Evolutionary conservation across 1,140 invertebrate genomes (phyloP), one percentile per base, ranked within the genome.

Genomic region (Odontomachus brunneus): DNA sequence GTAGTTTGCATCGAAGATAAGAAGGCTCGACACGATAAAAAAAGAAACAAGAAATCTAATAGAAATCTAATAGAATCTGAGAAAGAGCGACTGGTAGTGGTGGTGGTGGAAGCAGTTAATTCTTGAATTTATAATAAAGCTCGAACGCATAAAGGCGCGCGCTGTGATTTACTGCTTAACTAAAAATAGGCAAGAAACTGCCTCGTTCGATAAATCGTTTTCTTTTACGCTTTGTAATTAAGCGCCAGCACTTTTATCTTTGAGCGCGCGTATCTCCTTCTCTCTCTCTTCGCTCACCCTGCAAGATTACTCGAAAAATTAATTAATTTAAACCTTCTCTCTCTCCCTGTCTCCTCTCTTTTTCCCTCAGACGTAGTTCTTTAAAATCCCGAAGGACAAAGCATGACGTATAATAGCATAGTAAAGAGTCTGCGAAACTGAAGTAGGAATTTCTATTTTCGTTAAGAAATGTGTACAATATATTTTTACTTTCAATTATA

Each of bases 1-100:
- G 65, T 57, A 71, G 65, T 71, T 69, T 63, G 78, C 62, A 67
- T 73, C 63, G 81, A 86, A 84, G 55, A 67, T 55, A 80, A 69
- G 38, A 44, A 69, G 44, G 51, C 65, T 57, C 75, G 65, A 57
- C 75, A 44, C 38, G 38, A 62, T 81, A 81, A 75, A 84, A 81
- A 62, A 63, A 29, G 44, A 29, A 29, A 62, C 11, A 26, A 24
- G 17, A 14, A 17, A 62, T 11, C 12, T 63, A 82, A 48, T 55
- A 76, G 59, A 82, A 75, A 33, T 5, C 22, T 75, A 82, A 48
- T 63, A 76, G 71, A 82, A 82, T 82, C 49, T 29, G 26, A 62
- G 57, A 51, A 63, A 74, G 38, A 49, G 22, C 33, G 48, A 26
- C 67, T 48, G 48, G 60, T n/a, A 5, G 29, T 33, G 29, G n/a